Percentiles rank a stretch among this genome's conserved stretches.
phyloP scores from a whole-genome alignment of 2,797 vertebrate species.

The Gymnothorax reevesii region DNA sequence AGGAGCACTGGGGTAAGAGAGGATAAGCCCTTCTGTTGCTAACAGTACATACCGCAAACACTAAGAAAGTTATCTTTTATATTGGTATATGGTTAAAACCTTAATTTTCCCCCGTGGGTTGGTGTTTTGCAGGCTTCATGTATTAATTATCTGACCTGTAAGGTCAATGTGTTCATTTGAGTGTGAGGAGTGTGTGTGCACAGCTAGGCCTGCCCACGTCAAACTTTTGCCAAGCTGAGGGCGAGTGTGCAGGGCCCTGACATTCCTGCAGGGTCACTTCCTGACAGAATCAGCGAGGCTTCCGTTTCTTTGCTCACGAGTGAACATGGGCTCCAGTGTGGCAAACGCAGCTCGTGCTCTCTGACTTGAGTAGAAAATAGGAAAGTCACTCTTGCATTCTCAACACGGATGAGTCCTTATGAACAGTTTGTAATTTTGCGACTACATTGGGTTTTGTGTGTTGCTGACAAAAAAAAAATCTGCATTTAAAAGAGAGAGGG shows the following conservation, averaged over 20 bases:
- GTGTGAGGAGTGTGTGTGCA: not conserved
- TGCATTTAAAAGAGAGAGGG: too few species aligned
- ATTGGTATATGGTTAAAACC: not conserved
- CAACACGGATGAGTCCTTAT: not conserved
- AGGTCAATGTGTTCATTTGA: not conserved
- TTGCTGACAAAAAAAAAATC: too few species aligned
- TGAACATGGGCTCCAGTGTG: not conserved
- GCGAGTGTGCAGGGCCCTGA: not conserved
- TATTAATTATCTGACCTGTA: not conserved
- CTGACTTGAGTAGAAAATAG: not conserved
- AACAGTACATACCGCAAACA: not conserved
- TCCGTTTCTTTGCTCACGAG: not conserved
- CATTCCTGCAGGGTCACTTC: not conserved
- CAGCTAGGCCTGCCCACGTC: not conserved
- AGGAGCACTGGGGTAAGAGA: conserved; percentile 84
- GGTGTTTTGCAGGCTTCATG: not conserved
- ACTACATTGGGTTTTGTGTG: too few species aligned
- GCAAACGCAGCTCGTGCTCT: not conserved
- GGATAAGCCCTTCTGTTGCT: not conserved
- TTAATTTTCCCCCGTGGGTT: not conserved
- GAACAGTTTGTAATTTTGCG: not conserved
- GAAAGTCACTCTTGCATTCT: not conserved
- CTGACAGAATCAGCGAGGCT: not conserved
- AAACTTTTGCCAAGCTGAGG: not conserved
- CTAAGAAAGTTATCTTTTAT: not conserved